A percentile compares a stretch with the other conserved stretches of the same genome.
phyloP scores from a whole-genome alignment of 2,888 invertebrate genomes.

The Ophion ventricosus region DNA sequence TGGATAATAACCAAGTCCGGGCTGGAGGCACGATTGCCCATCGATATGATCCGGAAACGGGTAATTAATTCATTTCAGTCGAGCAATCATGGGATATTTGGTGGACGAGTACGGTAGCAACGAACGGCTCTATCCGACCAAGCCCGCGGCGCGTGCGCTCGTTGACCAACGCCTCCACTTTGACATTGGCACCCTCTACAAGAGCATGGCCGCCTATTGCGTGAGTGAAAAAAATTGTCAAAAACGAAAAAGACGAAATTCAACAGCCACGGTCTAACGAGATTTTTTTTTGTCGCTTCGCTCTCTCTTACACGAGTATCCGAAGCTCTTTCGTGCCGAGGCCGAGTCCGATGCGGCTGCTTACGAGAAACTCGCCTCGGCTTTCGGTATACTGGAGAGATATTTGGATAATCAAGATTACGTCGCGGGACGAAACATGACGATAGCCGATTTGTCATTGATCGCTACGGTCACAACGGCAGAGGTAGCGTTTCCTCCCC shows the following conservation, averaged over 20 bases:
- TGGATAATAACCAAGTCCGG: neutral
- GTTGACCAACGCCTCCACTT: conserved; percentile 83
- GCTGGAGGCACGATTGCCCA: neutral
- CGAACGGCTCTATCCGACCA: conserved; percentile 82
- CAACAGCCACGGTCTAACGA: no score
- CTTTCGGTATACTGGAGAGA: conserved; percentile 74
- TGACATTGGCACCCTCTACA: conserved; percentile 81
- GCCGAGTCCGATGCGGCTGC: conserved; percentile 67
- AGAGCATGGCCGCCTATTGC: conserved; percentile 75
- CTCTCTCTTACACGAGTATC: conserved; percentile 68
- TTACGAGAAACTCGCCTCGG: conserved; percentile 70
- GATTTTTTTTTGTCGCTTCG: neutral
- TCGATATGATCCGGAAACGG: neutral
- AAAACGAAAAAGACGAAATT: neutral
- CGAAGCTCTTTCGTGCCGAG: conserved; percentile 68
- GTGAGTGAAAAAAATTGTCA: conserved; percentile 84
- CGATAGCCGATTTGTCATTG: conserved; percentile 78
- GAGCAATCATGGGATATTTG: conserved; percentile 84
- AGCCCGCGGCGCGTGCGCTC: conserved; percentile 80
- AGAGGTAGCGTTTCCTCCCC: conserved; percentile 70
- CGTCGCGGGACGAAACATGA: conserved; percentile 76
- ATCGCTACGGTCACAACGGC: conserved; percentile 75
- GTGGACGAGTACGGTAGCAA: conserved; percentile 83
- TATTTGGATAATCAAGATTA: conserved; percentile 79
- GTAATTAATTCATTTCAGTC: conserved; percentile 75